Evolutionary conservation across 2,797 vertebrate genomes (phyloP), one percentile per base, ranked within the genome.

Genomic region (Rhincodon typus): DNA sequence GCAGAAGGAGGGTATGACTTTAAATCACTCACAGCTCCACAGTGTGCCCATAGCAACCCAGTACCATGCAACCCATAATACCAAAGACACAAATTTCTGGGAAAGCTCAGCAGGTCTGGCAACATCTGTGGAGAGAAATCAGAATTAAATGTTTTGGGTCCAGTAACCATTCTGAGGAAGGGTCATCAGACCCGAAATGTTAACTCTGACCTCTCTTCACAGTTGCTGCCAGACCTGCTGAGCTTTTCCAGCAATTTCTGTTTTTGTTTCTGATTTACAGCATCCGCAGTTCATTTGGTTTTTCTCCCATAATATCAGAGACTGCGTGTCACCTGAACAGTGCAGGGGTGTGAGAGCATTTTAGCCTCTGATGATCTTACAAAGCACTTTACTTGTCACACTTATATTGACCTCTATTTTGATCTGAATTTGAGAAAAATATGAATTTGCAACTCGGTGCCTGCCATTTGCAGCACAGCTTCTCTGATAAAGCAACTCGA

Each of bases 1-100:
- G 98, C 99, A 96, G 98, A 99, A 46, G 98, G 98, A 97, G 99
- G 99, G 99, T 99, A 97, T 98, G 98, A 79, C 19, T 94, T 84
- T 46, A 42, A 69, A 6, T 38, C 94, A 30, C 70, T 95, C n/a
- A 53, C 42, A 15, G 66, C 69, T n/a, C 6, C 66, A 90, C 13
- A 57, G 27, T 90, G 25, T 34, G 27, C 53, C 46, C 50, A 57
- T 13, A 53, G 23, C 46, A 13, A 1, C 84, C 27, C 50, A 27
- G 86, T 53, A 27, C 46, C 19, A 82, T 42, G n/a, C n/a, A 23
- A 84, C 82, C 42, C 38, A 38, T n/a, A n/a, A 15, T 50, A 50
- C 46, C 46, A 50, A 50, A 50, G 46, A 50, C 46, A 50, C 0
- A 50, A 50, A 50, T 50, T 50, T 50, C 46, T 50, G 46, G 46